A percentile compares a stretch with the other conserved stretches of the same genome.
Evolutionary conservation across 2,888 invertebrate genomes (phyloP).

Genomic region (Rhagophthalmus giganteus): DNA sequence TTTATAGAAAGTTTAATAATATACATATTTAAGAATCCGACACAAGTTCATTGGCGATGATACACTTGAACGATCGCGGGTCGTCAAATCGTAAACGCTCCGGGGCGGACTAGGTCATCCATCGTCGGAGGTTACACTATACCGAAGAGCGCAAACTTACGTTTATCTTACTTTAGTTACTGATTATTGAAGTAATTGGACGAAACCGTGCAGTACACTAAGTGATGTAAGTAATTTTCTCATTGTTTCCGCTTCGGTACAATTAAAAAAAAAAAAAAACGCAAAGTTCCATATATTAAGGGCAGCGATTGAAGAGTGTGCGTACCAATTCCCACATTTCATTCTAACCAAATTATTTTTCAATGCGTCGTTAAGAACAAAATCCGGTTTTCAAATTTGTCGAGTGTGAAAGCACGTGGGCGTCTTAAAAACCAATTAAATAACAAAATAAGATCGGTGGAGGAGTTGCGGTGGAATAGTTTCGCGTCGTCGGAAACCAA

Average conservation of each 20-base stretch:
- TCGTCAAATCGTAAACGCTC: constrained; percentile 22
- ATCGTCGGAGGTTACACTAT: constrained; percentile 16
- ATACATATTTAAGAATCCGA: constrained; percentile 7
- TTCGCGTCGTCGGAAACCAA: constrained; percentile 30
- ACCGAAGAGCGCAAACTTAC: constrained; percentile 25
- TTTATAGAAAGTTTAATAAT: constrained; percentile 15
- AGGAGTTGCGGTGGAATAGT: too few species aligned
- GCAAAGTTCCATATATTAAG: background rate
- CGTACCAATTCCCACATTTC: constrained; percentile 14
- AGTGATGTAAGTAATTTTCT: too few species aligned
- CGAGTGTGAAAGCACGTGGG: too few species aligned
- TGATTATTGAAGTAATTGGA: constrained; percentile 1
- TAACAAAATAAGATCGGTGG: too few species aligned
- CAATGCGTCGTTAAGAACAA: too few species aligned
- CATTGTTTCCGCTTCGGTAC: too few species aligned
- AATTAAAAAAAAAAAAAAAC: too few species aligned
- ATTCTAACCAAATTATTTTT: constrained; percentile 6
- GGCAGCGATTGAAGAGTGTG: background rate
- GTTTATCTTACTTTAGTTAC: constrained; percentile 17
- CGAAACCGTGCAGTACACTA: too few species aligned
- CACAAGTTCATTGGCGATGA: too few species aligned
- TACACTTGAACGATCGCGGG: constrained; percentile 22
- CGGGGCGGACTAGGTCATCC: constrained; percentile 28
- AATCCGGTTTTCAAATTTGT: too few species aligned
- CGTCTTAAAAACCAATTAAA: too few species aligned